Conservation (phyloP, 2,113 vertebrate species). For the Oreotrochilus melanogaster region DNA sequence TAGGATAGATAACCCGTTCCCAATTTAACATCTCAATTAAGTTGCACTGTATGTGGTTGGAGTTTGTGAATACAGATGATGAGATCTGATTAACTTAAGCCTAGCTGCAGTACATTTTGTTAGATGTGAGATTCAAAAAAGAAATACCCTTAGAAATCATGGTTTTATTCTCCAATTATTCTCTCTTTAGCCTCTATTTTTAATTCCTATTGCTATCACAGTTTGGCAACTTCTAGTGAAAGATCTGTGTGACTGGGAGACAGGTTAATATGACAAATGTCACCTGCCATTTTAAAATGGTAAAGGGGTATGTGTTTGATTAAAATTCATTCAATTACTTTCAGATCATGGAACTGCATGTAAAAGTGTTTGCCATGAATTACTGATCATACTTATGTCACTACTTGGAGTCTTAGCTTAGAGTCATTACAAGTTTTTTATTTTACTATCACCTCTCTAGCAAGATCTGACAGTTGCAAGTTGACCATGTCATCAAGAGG, state of each 20-base stretch:
- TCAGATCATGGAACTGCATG: neutral
- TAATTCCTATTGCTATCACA: neutral
- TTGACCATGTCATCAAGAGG: neutral
- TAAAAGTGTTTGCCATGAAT: neutral
- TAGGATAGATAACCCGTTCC: constrained; percentile 19
- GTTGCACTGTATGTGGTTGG: constrained; percentile 34
- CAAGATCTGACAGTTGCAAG: neutral
- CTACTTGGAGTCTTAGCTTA: neutral
- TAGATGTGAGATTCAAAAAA: constrained; percentile 54
- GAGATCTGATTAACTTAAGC: constrained; percentile 52
- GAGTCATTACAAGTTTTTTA: neutral
- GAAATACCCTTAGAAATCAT: constrained; percentile 40
- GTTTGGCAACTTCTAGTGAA: neutral
- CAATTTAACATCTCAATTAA: constrained; percentile 64
- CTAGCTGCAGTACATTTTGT: constrained; percentile 30
- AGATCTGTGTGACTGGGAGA: neutral
- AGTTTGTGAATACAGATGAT: constrained; percentile 59
- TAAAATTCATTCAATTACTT: neutral
- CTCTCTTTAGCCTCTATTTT: neutral
- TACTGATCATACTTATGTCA: neutral
- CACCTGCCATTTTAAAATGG: constrained; percentile 9
- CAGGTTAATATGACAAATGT: neutral
- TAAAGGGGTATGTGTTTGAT: neutral
- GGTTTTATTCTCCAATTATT: neutral
- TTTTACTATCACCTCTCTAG: constrained; percentile 1